A percentile compares a stretch with the other conserved stretches of the same genome.
Evolutionary conservation across 2,113 vertebrate genomes (phyloP).

Genomic region (Speoplatyrhinus poulsoni): DNA sequence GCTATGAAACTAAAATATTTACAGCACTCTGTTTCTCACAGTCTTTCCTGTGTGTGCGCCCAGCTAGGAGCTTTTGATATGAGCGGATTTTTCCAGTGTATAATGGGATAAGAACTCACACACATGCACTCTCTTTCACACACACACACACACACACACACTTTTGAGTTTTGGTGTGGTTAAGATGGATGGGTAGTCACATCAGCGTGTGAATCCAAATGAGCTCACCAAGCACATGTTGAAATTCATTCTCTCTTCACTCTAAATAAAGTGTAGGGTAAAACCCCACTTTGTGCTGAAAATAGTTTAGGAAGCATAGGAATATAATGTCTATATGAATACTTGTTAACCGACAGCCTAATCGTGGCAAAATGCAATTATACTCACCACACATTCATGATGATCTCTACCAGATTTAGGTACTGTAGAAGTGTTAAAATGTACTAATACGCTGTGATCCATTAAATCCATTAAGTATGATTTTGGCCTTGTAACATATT

Average conservation of each 20-base stretch:
- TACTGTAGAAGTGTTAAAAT: no score
- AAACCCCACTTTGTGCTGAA: no score
- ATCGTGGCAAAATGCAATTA: no score
- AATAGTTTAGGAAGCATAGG: no score
- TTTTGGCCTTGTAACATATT: no score
- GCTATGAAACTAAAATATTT: neutral
- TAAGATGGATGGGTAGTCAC: constrained; percentile 28
- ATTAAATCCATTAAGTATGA: no score
- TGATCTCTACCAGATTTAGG: no score
- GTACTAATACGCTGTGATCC: no score
- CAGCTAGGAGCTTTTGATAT: constrained; percentile 7
- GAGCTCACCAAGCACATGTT: constrained; percentile 27
- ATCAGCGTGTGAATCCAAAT: constrained; percentile 34
- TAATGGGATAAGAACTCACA: constrained; percentile 1
- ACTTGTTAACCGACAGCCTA: no score
- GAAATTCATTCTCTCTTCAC: constrained; percentile 14
- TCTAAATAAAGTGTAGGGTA: constrained; percentile 11
- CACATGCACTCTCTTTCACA: neutral
- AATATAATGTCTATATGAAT: no score
- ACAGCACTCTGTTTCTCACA: neutral
- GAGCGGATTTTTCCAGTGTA: constrained; percentile 1
- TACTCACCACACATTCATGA: no score
- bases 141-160: neutral
- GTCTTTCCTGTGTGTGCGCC: no score
- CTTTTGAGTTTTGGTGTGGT: constrained; percentile 19